These are phyloP conservation scores for Plagodis dolabraria DNA, from an alignment of 2,888 invertebrate species.

Conservation along the genomic window DNA sequence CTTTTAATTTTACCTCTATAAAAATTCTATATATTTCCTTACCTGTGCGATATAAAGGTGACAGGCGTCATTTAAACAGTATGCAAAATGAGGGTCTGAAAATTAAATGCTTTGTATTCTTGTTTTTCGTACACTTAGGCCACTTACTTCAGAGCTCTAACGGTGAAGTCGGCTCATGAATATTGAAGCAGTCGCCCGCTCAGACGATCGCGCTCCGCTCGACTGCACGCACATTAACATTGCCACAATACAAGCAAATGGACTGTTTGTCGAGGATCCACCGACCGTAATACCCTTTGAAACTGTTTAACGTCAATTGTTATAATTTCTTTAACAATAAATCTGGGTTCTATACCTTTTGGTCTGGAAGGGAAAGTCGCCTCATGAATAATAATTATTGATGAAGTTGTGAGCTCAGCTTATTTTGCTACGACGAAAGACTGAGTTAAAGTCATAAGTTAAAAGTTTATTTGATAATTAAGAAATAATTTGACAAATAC, in stretches of 20 bases:
- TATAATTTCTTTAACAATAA: slow-evolving; percentile 16
- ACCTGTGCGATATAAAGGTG: slow-evolving; percentile 8
- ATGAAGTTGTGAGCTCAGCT: not conserved
- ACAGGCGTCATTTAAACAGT: slow-evolving; percentile 26
- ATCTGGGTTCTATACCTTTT: not conserved
- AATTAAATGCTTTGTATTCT: slow-evolving; percentile 38
- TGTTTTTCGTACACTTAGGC: slow-evolving; percentile 37
- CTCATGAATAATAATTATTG: not conserved
- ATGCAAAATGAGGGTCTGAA: slow-evolving; percentile 29
- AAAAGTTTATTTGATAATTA: no score
- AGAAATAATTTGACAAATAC: no score
- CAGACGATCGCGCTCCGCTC: slow-evolving; percentile 51
- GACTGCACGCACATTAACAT: slow-evolving; percentile 58
- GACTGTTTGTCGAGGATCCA: slow-evolving; percentile 52
- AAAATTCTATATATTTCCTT: not conserved
- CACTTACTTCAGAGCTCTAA: slow-evolving; percentile 52
- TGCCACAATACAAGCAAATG: slow-evolving; percentile 60
- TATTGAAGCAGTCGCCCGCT: slow-evolving; percentile 66
- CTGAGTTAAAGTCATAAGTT: no score
- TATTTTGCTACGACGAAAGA: not conserved
- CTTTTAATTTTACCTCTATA: slow-evolving; percentile 7
- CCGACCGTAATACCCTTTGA: slow-evolving; percentile 28
- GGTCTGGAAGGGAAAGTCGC: not conserved
- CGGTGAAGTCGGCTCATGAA: slow-evolving; percentile 73
- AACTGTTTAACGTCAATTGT: slow-evolving; percentile 29